A percentile compares a stretch with the other conserved stretches of the same genome.
These are phyloP conservation scores for Grantiella picta DNA, from an alignment of 2,113 vertebrate genomes.

Conservation along the genomic window DNA sequence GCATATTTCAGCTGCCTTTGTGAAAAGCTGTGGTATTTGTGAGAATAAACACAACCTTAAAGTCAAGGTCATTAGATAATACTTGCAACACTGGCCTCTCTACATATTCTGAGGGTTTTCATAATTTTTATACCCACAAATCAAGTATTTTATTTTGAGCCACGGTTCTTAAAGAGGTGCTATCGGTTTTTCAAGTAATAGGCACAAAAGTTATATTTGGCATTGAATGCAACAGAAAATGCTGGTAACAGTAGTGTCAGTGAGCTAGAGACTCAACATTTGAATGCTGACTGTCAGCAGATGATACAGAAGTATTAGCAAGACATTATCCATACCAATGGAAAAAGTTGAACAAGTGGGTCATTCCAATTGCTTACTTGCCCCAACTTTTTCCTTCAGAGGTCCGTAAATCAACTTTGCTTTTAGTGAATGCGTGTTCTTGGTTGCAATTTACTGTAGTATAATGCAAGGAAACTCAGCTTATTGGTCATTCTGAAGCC, in stretches of 20 bases:
- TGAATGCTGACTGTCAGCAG: not conserved
- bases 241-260: not conserved
- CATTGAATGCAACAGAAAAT: not conserved
- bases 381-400: not conserved
- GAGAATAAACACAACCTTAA: not conserved
- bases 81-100: not conserved
- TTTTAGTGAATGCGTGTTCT: not conserved
- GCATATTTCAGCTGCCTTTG: not conserved
- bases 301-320: not conserved
- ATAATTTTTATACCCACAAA: not conserved
- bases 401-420: not conserved
- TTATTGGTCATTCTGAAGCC: not conserved
- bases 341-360: not conserved
- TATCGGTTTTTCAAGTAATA: not conserved
- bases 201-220: not conserved
- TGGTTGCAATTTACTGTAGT: not conserved
- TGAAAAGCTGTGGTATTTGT: not conserved
- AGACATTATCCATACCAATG: not conserved
- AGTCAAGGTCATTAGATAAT: not conserved
- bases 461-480: not conserved
- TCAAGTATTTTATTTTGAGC: not conserved
- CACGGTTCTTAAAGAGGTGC: not conserved
- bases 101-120: not conserved
- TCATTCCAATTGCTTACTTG: not conserved
- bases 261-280: not conserved